phyloP scores from a whole-genome alignment of 2,888 invertebrate genomes.

The Aleiodes alternator region DNA sequence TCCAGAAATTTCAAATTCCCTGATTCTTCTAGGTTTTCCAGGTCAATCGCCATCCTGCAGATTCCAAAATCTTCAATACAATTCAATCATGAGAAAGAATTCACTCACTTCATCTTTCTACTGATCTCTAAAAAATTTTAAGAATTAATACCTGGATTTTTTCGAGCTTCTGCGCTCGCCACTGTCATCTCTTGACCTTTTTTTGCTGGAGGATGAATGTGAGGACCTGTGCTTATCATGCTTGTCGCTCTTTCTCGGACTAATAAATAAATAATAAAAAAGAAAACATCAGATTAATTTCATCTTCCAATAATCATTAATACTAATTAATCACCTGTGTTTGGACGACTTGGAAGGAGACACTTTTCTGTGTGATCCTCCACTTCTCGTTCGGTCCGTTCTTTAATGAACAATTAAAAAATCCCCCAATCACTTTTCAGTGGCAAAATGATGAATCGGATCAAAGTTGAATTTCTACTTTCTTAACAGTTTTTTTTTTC shows the following conservation, averaged over 20 bases:
- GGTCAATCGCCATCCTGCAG: no score
- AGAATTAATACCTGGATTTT: conserved; percentile 79
- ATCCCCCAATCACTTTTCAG: conserved; percentile 50
- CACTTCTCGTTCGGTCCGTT: conserved; percentile 73
- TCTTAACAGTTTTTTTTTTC: no score
- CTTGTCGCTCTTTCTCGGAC: conserved; percentile 74
- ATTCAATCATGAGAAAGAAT: no score
- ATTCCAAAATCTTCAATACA: no score
- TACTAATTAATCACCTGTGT: conserved; percentile 77
- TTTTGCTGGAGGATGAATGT: conserved; percentile 78
- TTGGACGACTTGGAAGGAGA: conserved; percentile 79
- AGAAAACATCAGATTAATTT: conserved; percentile 29
- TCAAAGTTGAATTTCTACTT: no score
- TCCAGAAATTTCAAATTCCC: no score
- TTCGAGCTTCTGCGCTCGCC: conserved; percentile 81
- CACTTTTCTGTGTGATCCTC: conserved; percentile 74
- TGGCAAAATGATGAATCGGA: conserved; percentile 2
- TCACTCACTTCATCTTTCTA: background rate
- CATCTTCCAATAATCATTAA: conserved; percentile 1
- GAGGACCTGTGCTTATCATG: conserved; percentile 74
- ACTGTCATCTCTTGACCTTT: conserved; percentile 87
- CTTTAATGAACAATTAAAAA: conserved; percentile 66
- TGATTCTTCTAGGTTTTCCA: no score
- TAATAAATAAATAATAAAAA: conserved; percentile 58
- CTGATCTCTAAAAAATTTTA: background rate